Evolutionary conservation across 2,797 vertebrate genomes (phyloP), one percentile per base, ranked within the genome.

Genomic region (Orestias chungarensis): DNA sequence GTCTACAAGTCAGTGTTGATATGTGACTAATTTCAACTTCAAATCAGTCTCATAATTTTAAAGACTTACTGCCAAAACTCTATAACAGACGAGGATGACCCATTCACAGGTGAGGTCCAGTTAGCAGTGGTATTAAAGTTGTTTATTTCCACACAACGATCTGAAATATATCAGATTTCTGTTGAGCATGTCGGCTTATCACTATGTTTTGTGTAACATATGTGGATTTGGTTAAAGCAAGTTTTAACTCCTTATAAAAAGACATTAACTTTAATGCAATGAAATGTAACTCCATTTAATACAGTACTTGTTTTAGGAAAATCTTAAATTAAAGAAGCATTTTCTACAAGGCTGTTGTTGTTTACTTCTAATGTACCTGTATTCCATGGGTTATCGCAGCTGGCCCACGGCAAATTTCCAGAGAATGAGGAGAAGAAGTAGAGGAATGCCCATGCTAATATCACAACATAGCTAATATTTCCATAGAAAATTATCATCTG

Each of bases 61-160:
- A 38, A 71, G 82, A 93, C 94, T 91, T 90, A 95, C 94, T 87
- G 92, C 94, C 93, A 95, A 86, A 94, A 95, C 81, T 95, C 94
- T 78, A 82, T 40, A 71, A 94, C 86, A 40, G 93, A 93, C 0
- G 93, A 93, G 0, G 93, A 88, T 31, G 88, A 89, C 17, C 84
- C 46, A 78, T 94, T 93, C 64, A 78, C 25, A 47, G 79, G 42
- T 4, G 47, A 77, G 1, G 87, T 88, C 91, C 85, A 81, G 81
- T 88, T 91, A 50, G 64, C 49, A 52, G 75, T 77, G 57, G 49
- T 27, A 72, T 88, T 90, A 70, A 82, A 81, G 77, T 66, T 79
- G 82, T 85, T 85, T 69, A 91, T 64, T 46, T 86, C 79, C 68
- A 86, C 74, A 75, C 91, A 93, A 44, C 64, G 64, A 82, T 90